A percentile compares a stretch with the other conserved stretches of the same genome.
These are phyloP conservation scores for Gastracanthus pulcherrimus DNA, from an alignment of 2,888 invertebrate genomes.

Conservation along the genomic window DNA sequence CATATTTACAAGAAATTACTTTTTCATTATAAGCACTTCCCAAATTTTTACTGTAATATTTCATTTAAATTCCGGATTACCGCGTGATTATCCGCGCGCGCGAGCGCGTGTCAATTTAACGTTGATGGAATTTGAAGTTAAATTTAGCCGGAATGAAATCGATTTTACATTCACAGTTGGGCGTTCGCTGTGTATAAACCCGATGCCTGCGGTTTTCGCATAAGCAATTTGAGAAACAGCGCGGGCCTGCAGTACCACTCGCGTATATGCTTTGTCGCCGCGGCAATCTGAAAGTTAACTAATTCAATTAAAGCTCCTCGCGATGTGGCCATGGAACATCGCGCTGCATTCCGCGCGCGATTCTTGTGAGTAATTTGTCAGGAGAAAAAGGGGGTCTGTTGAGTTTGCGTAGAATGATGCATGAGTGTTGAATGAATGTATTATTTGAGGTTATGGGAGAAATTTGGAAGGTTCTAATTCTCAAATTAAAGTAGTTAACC, in stretches of 20 bases:
- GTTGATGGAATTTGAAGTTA: slow-evolving; percentile 32
- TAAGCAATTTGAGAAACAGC: slow-evolving; percentile 37
- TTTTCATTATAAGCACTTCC: no score
- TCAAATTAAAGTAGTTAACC: no score
- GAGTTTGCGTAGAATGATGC: not conserved
- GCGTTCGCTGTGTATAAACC: not conserved
- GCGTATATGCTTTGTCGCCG: slow-evolving; percentile 18
- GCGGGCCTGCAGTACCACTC: not conserved
- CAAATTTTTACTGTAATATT: no score
- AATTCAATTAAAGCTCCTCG: slow-evolving; percentile 36
- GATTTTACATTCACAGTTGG: slow-evolving; percentile 27
- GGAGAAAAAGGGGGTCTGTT: not conserved
- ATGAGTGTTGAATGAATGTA: not conserved
- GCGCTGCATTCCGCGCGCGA: not conserved
- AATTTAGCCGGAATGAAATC: slow-evolving; percentile 28
- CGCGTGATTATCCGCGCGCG: not conserved
- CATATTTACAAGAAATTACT: no score
- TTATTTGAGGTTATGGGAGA: not conserved
- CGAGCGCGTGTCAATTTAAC: not conserved
- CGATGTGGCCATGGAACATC: not conserved
- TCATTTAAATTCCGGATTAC: not conserved
- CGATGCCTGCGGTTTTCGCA: slow-evolving; percentile 20
- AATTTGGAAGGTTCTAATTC: not conserved
- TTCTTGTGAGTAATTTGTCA: not conserved
- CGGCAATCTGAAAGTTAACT: slow-evolving; percentile 46